A percentile compares a stretch with the other conserved stretches of the same genome.
Conservation (phyloP, 2,888 invertebrate genomes). For the Anarsia innoxiella region DNA sequence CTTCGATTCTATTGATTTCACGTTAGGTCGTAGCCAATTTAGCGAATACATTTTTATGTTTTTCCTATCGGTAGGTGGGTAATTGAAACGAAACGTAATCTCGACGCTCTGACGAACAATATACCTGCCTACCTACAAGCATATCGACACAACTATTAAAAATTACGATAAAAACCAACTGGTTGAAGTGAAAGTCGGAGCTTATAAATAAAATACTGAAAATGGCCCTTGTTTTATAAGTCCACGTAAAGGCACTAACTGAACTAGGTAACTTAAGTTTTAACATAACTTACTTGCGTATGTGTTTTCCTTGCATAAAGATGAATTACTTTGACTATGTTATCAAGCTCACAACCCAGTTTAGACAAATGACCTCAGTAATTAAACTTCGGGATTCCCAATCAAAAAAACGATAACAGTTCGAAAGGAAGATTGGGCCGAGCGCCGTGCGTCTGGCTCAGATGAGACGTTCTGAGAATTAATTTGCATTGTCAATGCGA, state of each 20-base stretch:
- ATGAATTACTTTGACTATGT: too few relatives aligned
- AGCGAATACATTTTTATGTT: conserved; percentile 44
- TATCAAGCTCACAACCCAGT: too few relatives aligned
- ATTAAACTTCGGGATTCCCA: conserved; percentile 41
- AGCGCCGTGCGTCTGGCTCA: conserved; percentile 28
- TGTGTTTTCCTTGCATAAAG: too few relatives aligned
- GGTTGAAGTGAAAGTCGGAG: too few relatives aligned
- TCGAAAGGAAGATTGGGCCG: conserved; percentile 40
- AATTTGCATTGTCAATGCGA: conserved; percentile 53
- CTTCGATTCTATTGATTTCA: conserved; percentile 25
- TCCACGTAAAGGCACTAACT: too few relatives aligned
- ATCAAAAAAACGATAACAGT: too few relatives aligned
- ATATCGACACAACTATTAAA: conserved; percentile 37
- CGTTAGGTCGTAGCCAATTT: conserved; percentile 38
- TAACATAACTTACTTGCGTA: too few relatives aligned
- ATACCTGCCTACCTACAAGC: conserved; percentile 24
- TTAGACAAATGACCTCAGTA: neutral
- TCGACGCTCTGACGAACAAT: conserved; percentile 47
- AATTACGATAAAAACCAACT: conserved; percentile 13
- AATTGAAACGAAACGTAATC: conserved; percentile 42
- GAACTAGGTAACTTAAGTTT: too few relatives aligned
- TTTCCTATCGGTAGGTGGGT: conserved; percentile 41
- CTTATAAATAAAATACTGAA: too few relatives aligned
- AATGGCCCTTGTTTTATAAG: too few relatives aligned
- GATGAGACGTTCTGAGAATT: conserved; percentile 61